Conservation (phyloP, 2,888 invertebrate genomes). For the Phrixothrix hirtus region DNA sequence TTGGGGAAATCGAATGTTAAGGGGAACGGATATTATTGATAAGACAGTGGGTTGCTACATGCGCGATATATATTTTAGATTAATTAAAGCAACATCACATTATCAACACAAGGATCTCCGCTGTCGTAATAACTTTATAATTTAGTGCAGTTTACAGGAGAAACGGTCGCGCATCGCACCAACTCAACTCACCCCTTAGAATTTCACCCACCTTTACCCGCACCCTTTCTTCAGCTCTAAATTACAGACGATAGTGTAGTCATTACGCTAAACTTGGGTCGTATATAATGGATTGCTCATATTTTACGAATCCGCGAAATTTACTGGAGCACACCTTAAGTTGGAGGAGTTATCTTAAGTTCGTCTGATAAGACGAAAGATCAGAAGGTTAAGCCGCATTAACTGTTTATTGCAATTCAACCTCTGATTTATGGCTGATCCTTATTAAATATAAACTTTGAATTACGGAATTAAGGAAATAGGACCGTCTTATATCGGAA, state of each 20-base stretch:
- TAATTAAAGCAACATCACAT: conserved; percentile 60
- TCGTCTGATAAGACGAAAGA: conserved; percentile 51
- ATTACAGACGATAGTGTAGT: conserved; percentile 50
- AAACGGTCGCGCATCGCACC: conserved; percentile 42
- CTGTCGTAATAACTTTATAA: conserved; percentile 61
- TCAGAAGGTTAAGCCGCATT: conserved; percentile 58
- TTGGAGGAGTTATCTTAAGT: conserved; percentile 52
- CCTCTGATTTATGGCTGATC: conserved; percentile 24
- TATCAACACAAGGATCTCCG: conserved; percentile 58
- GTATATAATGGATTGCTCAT: conserved; percentile 53
- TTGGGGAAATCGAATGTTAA: conserved; percentile 24
- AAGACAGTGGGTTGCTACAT: conserved; percentile 42
- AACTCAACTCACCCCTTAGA: conserved; percentile 36
- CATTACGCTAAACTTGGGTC: conserved; percentile 46
- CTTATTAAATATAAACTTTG: conserved; percentile 21
- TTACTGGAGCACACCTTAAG: conserved; percentile 41
- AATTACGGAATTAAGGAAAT: conserved; percentile 9
- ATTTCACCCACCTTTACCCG: conserved; percentile 33
- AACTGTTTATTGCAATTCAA: conserved; percentile 50
- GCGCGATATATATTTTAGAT: conserved; percentile 57
- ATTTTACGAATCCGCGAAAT: conserved; percentile 48
- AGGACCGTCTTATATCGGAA: too few relatives aligned
- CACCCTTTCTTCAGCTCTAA: conserved; percentile 43
- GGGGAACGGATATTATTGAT: conserved; percentile 37
- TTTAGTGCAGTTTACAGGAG: conserved; percentile 56